phyloP scores from a whole-genome alignment of 2,888 invertebrate genomes.

The Esperia sulphurella region DNA sequence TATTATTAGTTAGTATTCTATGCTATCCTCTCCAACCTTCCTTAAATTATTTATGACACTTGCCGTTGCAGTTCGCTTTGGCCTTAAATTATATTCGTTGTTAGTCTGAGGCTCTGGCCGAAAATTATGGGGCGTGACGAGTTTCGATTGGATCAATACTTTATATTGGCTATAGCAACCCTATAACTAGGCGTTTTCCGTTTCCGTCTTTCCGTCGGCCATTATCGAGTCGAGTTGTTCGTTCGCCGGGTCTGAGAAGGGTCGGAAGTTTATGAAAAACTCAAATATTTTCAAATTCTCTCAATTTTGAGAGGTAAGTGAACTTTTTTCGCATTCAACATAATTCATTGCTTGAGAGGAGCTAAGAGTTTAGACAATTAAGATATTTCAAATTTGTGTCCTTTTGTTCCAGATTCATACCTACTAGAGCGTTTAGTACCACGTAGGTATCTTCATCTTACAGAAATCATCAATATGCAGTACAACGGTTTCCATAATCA shows the following conservation, averaged over 20 bases:
- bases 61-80: no score
- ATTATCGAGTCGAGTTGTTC: conserved; percentile 80
- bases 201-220: conserved; percentile 43
- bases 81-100: no score
- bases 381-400: conserved; percentile 4
- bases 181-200: conserved; percentile 5
- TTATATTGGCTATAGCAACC: conserved; percentile 13
- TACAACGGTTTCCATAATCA: conserved; percentile 76
- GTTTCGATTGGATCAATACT: conserved; percentile 6
- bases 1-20: no score
- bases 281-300: conserved; percentile 62
- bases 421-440: conserved; percentile 57
- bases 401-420: conserved; percentile 57
- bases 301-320: conserved; percentile 71
- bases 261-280: conserved; percentile 61
- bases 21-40: no score
- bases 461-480: conserved; percentile 59
- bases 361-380: background rate
- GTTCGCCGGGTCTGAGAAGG: conserved; percentile 77
- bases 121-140: no score
- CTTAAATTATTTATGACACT: no score
- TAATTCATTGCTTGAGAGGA: background rate
- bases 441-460: conserved; percentile 42
- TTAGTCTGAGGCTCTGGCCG: no score
- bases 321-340: conserved; percentile 4